These are phyloP conservation scores for Oncorhynchus mykiss DNA, from an alignment of 2,113 vertebrate species.

Conservation along the genomic window DNA sequence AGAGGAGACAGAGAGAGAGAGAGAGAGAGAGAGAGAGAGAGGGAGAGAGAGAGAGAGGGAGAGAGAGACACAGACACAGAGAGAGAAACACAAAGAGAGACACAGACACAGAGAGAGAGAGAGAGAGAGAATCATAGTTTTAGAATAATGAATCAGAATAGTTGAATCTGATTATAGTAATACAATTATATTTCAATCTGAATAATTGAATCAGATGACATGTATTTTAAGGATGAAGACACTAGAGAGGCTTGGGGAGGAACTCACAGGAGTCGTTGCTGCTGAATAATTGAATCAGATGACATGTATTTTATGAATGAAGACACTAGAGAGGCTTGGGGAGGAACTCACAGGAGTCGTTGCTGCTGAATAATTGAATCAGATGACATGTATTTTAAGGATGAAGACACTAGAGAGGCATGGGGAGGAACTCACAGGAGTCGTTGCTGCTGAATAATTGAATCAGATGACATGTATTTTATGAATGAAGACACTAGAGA, in stretches of 20 bases:
- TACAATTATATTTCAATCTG: too few relatives aligned
- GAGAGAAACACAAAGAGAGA: too few relatives aligned
- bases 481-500: neutral
- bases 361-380: too few relatives aligned
- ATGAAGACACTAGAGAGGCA: constrained; percentile 3
- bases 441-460: constrained; percentile 37
- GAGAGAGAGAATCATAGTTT: too few relatives aligned
- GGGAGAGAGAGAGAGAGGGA: accelerated
- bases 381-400: neutral
- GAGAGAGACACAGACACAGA: too few relatives aligned
- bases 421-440: constrained; percentile 88
- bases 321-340: constrained; percentile 46
- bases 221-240: neutral
- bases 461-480: neutral
- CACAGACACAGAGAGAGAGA: too few relatives aligned
- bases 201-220: too few relatives aligned
- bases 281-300: neutral
- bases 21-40: neutral
- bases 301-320: neutral
- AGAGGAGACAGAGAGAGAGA: too few relatives aligned
- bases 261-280: constrained; percentile 93
- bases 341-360: constrained; percentile 87
- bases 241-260: constrained; percentile 59
- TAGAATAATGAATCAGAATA: too few relatives aligned
- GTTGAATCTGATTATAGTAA: too few relatives aligned